Evolutionary conservation across 2,797 vertebrate genomes (phyloP).

Genomic region (Gymnocypris eckloni): DNA sequence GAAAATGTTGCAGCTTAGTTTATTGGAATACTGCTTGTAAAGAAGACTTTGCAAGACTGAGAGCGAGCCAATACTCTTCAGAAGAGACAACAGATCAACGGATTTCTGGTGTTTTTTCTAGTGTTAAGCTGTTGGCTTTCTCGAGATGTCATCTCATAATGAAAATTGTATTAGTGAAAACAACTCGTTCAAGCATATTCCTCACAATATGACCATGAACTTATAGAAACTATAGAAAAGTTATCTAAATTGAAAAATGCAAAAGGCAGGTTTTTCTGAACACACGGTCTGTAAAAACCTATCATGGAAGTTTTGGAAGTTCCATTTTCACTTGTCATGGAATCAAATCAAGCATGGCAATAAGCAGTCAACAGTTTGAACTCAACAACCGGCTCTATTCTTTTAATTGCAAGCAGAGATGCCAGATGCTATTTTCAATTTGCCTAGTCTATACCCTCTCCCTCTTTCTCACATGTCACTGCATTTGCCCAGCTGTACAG

Average conservation of each 20-base stretch:
- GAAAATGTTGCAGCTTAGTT: conserved; percentile 26
- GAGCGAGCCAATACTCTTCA: conserved; percentile 33
- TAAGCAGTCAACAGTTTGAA: conserved; percentile 16
- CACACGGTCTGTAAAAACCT: neutral
- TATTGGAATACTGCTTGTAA: conserved; percentile 20
- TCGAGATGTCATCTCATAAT: conserved; percentile 35
- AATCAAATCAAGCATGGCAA: conserved; percentile 11
- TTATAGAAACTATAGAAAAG: conserved; percentile 8
- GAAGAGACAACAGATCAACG: conserved; percentile 14
- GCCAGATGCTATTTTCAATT: conserved; percentile 47
- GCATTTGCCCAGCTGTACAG: conserved; percentile 42
- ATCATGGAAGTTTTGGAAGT: neutral
- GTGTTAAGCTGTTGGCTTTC: neutral
- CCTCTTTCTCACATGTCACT: conserved; percentile 4
- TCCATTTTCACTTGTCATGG: neutral
- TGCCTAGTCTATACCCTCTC: neutral
- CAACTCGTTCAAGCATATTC: conserved; percentile 38
- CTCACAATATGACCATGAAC: conserved; percentile 20
- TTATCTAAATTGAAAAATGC: neutral
- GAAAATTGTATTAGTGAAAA: conserved; percentile 48
- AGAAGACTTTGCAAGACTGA: conserved; percentile 25
- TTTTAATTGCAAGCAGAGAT: conserved; percentile 28
- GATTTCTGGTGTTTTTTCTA: neutral
- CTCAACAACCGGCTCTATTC: neutral
- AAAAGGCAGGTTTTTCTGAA: neutral